Evolutionary conservation across 2,888 invertebrate species (phyloP), one percentile per base, ranked within the genome.

Genomic region (Hipparchia sbordonii): DNA sequence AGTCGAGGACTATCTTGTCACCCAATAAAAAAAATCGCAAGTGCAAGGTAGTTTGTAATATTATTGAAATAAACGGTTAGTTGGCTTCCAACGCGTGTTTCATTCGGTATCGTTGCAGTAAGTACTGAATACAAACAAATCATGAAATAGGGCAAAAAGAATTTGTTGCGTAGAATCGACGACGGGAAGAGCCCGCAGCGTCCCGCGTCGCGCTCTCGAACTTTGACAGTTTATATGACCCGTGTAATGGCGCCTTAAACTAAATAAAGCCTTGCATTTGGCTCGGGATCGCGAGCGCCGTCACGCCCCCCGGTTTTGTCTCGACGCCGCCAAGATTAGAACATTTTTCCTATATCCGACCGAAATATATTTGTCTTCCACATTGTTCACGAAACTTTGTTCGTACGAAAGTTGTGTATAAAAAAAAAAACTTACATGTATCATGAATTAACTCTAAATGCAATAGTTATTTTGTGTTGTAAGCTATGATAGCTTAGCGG

Each of bases 221-320:
- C 90, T 93, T 92, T 92, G 92, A 90, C 92, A 91, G 90, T 89
- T 91, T 92, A 91, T 92, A 93, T 92, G 93, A 92, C 91, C 93
- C 93, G 92, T 92, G 92, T 92, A 93, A 92, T 91, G 88, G 90
- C 85, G 88, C 88, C 91, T 91, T 91, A 89, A 91, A 91, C 90
- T 90, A 91, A 92, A 92, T 92, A 92, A 92, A 90, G 89, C 90
- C 88, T 89, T 89, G 88, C 87, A 89, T 92, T 92, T 89, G 88
- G 88, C 88, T 87, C 87, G 81, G 85, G 86, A 85, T 85, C 81
- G 85, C 79, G 78, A 83, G 79, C 74, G 79, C 74, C 82, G 83
- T 83, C 82, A 83, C 87, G 85, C 86, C 84, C 84, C 84, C 85
- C 82, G 81, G 87, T 87, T 89, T 89, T 89, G 91, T 87, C 86